Conservation (phyloP, 1,140 invertebrate genomes). For the Zaprionus vittiger region DNA sequence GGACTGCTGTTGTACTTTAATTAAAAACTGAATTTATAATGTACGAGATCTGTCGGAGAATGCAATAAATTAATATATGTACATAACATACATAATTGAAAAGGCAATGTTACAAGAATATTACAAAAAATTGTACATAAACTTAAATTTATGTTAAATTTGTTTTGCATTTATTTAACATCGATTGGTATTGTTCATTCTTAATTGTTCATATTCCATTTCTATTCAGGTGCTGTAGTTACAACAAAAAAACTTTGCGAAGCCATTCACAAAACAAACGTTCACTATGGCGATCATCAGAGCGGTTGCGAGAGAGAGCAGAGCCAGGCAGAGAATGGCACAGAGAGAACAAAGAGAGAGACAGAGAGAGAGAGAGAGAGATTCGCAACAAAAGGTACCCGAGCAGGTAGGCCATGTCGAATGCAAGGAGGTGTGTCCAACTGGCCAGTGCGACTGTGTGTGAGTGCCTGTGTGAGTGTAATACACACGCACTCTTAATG, state of each 20-base stretch:
- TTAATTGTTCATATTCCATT: neutral
- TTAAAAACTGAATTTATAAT: too few species aligned
- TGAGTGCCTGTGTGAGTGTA: constrained; percentile 18
- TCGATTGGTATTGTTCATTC: neutral
- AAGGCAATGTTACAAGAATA: too few species aligned
- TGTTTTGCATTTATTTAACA: neutral
- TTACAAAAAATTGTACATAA: too few species aligned
- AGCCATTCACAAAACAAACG: constrained; percentile 25
- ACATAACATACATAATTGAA: too few species aligned
- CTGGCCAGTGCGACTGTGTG: constrained; percentile 13
- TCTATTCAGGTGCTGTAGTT: neutral
- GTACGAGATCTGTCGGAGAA: too few species aligned
- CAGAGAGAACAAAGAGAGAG: constrained; percentile 26
- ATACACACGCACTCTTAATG: constrained; percentile 25
- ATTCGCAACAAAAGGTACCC: constrained; percentile 77
- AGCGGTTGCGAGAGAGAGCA: constrained; percentile 15
- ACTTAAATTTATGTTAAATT: too few species aligned
- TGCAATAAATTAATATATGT: too few species aligned
- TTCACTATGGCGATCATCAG: constrained; percentile 62
- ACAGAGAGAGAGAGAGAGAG: constrained; percentile 14
- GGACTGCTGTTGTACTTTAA: too few species aligned
- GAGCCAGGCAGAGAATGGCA: constrained; percentile 32
- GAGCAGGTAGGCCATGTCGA: constrained; percentile 66
- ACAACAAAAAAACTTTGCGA: neutral
- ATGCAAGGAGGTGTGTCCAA: constrained; percentile 77